Base-by-base conservation (phyloP, 2,888 invertebrate species). In the Notocelia uddmanniana region DNA sequence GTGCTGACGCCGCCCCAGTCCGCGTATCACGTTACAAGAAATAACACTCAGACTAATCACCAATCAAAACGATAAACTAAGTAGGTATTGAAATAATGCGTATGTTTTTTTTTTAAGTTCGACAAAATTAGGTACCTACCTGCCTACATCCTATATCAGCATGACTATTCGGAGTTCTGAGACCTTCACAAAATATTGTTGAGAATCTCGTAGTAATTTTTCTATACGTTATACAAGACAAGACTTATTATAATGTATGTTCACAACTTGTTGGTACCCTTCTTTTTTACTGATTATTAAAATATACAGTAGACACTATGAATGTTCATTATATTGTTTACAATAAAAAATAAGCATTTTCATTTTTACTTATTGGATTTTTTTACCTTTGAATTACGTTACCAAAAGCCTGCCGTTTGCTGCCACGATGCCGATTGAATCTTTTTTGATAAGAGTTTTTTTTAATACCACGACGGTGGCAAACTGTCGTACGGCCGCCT, bases 1-100 rank as follows among this genome's bases (percentile, higher is more conserved):
- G 81, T 82, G 6, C 45, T 83, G 70, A 79, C 85, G 19, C 77
- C 79, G 21, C 78, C 79, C 21, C 75, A 74, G 55, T 76, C 83
- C 60, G 71, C 78, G 34, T 81, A 79, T 73, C 75, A 79, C 60
- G 75, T 74, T 60, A 76, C 79, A 77, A 79, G 82, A 76, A 84
- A 21, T 23, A 26, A 83, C 45, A 80, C 79, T 45, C 74, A n/a
- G n/a, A n/a, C 77, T 15, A 80, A 68, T 74, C 77, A 82, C 66
- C 74, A 81, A 58, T 84, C 83, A 9, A 26, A n/a, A n/a, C n/a
- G 55, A 26, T n/a, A 26, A 8, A 21, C 2, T 37, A 45, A 45
- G 45, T 45, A n/a, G 45, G 1, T n/a, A n/a, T 45, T 45, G n/a
- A 45, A 45, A 13, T n/a, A 45, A 45, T 45, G n/a, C 8, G n/a